Evolutionary conservation across 2,113 vertebrate genomes (phyloP), one percentile per base, ranked within the genome.

Genomic region (Campylomormyrus numenius): DNA sequence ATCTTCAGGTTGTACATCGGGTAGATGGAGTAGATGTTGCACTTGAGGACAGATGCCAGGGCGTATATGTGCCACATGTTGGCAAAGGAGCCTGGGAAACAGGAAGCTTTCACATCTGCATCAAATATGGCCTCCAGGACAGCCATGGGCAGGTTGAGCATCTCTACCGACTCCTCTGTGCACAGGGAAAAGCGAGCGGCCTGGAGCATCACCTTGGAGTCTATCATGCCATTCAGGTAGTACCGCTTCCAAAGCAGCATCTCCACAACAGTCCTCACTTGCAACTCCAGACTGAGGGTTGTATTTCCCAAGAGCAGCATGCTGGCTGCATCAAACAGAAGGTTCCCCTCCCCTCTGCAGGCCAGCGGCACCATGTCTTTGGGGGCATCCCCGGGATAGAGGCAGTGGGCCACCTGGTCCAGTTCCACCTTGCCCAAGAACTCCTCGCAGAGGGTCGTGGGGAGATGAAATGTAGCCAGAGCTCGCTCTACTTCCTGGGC

Each of bases 1-100:
- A 99, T 99, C 94, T 98, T 98, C 91, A 97, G 94, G 94, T 99
- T 99, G 91, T 97, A 97, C 98, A 98, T 97, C 83, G 98, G 98
- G 88, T 99, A 99, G 92, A 99, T 96, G 42, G 98, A 99, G 93
- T 98, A 98, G 93, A 99, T 97, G 91, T 98, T 98, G 50, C 96
- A 96, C 92, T 97, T 94, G 0, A 99, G 94, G 24, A 99, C 97
- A 0, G 98, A 98, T 0, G 98, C 96, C 1, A 99, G 94, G 1
- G 98, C 98, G 0, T 99, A 99, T 74, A 99, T 91, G 0, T 99
- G 98, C 98, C 98, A 99, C 97, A 99, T 98, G 91, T 99, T 99
- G 88, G 97, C 97, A 90, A 97, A 99, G 88, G 98, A 97, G 89
- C 95, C 97, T 0, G 96, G 97, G 90, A 99, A 99, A 94, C 98